Evolutionary conservation across 2,888 invertebrate species (phyloP).

Genomic region (Biston betularia): DNA sequence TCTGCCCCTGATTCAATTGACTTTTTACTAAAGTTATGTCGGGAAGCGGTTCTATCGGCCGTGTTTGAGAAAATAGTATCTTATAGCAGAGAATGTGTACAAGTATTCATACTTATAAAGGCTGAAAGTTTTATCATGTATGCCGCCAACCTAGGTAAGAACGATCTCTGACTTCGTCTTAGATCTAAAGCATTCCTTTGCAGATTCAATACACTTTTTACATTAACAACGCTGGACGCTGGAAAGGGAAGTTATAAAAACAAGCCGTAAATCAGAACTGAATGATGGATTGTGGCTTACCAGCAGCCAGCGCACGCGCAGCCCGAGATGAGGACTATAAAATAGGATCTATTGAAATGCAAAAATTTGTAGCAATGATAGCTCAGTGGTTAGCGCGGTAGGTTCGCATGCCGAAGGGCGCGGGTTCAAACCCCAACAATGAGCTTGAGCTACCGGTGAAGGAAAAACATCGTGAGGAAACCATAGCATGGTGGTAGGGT

Average conservation of each 20-base stretch:
- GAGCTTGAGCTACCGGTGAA: no score
- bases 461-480: no score
- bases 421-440: no score
- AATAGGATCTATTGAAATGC: not conserved
- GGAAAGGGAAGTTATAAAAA: constrained; percentile 23
- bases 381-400: no score
- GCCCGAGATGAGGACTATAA: not conserved
- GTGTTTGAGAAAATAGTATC: not conserved
- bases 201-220: constrained; percentile 30
- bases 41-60: constrained; percentile 6
- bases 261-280: constrained; percentile 23
- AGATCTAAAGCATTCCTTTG: constrained; percentile 19
- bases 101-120: no score
- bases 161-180: no score
- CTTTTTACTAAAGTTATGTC: constrained; percentile 24
- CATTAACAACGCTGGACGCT: constrained; percentile 9
- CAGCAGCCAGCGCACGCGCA: constrained; percentile 1
- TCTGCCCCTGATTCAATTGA: constrained; percentile 30
- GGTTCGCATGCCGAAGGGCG: no score
- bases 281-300: constrained; percentile 30
- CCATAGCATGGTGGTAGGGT: no score
- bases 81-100: not conserved
- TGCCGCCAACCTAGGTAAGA: no score
- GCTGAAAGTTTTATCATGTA: no score
- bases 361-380: no score